phyloP scores from a whole-genome alignment of 1,140 invertebrate species.

The Pentalonia nigronervosa region DNA sequence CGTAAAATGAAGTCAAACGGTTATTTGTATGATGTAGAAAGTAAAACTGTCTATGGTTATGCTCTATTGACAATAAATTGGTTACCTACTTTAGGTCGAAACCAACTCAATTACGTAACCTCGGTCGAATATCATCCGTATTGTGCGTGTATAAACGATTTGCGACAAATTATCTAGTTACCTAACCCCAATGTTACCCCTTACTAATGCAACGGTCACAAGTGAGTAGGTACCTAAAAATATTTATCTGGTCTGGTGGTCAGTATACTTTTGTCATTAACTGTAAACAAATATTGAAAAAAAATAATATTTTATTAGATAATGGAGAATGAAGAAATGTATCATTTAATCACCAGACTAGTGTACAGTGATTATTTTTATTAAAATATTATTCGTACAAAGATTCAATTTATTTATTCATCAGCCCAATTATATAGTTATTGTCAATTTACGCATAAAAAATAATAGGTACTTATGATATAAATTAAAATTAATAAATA shows the following conservation, averaged over 20 bases:
- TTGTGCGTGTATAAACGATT: slow-evolving; percentile 49
- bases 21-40: neutral
- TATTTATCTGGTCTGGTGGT: slow-evolving; percentile 45
- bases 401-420: neutral
- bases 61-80: slow-evolving; percentile 18
- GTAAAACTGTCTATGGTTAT: slow-evolving; percentile 39
- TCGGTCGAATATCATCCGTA: slow-evolving; percentile 30
- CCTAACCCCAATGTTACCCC: slow-evolving; percentile 30
- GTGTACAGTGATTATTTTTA: neutral
- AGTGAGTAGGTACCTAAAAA: neutral
- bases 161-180: slow-evolving; percentile 54
- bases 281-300: neutral
- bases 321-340: neutral
- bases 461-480: neutral
- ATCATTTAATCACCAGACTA: neutral
- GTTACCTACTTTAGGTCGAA: neutral
- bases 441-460: neutral
- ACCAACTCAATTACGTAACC: slow-evolving; percentile 51
- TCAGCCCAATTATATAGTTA: neutral
- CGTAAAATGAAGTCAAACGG: neutral
- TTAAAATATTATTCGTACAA: neutral
- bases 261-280: neutral
- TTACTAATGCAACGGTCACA: slow-evolving; percentile 51
- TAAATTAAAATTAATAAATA: neutral
- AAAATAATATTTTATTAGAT: neutral